Base-by-base conservation (phyloP, 2,888 invertebrate species). In the Rotaria sp. region DNA sequence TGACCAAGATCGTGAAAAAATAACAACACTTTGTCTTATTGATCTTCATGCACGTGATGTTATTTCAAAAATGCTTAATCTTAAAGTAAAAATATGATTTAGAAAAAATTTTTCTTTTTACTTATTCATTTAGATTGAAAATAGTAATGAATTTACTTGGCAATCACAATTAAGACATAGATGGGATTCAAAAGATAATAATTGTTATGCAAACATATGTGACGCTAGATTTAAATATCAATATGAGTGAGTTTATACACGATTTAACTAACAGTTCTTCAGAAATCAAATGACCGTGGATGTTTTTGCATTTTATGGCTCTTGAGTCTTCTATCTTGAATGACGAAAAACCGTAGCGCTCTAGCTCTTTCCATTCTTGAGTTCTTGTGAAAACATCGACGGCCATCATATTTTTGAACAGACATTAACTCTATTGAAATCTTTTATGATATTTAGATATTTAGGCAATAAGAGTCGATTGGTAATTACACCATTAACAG, bases 201-300 rank as follows among this genome's bases (percentile, higher is more conserved):
- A 97, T 90, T 97, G 97, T 91, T 96, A 95, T 90, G 96, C 96
- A 55, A 97, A 97, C 92, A 97, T 97, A 90, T 97, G 97, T 90
- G 97, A 97, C 92, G 97, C 97, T 75, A 95, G 96, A 92, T 96
- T 97, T 91, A 93, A 93, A 89, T 97, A 97, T 91, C 95, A 95
- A 88, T 95, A 97, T 91, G 97, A 97, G 50, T 84, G 10, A 35
- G 24, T 52, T 52, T 52, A 24, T 24, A 18, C 4, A 18, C 50
- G 50, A 35, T 67, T 30, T 4, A 67, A 35, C 13, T 0, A n/a
- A n/a, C n/a, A 18, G 13, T 67, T 30, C 30, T 18, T 13, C 4
- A 15, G 55, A 24, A 21, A 55, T 55, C 3, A 8, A 5, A 24
- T n/a, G n/a, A n/a, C n/a, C n/a, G n/a, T n/a, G n/a, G n/a, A n/a